A percentile compares a stretch with the other conserved stretches of the same genome.
phyloP scores from a whole-genome alignment of 2,888 invertebrate genomes.

The Thymelicus lineola region DNA sequence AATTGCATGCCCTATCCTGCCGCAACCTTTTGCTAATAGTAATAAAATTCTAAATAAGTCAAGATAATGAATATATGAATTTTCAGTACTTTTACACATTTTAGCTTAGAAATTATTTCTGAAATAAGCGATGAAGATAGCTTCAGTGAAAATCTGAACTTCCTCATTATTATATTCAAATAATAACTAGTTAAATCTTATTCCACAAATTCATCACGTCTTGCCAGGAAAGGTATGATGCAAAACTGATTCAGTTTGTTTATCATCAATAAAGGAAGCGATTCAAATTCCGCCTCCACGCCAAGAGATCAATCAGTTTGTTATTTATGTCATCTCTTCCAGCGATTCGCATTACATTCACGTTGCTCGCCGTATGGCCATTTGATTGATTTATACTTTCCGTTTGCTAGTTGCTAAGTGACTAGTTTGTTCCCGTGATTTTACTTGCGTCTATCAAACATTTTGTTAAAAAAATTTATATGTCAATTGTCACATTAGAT shows the following conservation, averaged over 20 bases:
- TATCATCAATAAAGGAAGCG: conserved; percentile 35
- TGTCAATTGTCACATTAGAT: neutral
- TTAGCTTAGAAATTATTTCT: too few relatives aligned
- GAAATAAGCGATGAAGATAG: neutral
- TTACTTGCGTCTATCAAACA: neutral
- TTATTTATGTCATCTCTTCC: conserved; percentile 39
- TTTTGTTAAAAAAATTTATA: neutral
- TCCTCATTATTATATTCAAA: neutral
- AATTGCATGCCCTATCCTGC: too few relatives aligned
- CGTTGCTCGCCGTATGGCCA: conserved; percentile 33
- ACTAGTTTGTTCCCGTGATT: conserved; percentile 13
- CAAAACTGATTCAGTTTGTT: conserved; percentile 27
- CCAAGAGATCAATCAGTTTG: conserved; percentile 37
- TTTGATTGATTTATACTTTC: conserved; percentile 37
- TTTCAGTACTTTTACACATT: too few relatives aligned
- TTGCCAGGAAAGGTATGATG: conserved; percentile 11
- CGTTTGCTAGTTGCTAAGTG: conserved; percentile 27
- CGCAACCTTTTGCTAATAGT: neutral
- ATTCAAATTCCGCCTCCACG: conserved; percentile 36
- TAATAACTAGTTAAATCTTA: neutral
- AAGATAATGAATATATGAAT: too few relatives aligned
- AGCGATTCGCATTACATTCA: conserved; percentile 37
- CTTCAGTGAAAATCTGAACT: too few relatives aligned
- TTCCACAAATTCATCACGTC: conserved; percentile 7
- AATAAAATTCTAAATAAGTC: too few relatives aligned